Conservation (phyloP, 2,797 vertebrate genomes). For the Onychomys torridus region DNA sequence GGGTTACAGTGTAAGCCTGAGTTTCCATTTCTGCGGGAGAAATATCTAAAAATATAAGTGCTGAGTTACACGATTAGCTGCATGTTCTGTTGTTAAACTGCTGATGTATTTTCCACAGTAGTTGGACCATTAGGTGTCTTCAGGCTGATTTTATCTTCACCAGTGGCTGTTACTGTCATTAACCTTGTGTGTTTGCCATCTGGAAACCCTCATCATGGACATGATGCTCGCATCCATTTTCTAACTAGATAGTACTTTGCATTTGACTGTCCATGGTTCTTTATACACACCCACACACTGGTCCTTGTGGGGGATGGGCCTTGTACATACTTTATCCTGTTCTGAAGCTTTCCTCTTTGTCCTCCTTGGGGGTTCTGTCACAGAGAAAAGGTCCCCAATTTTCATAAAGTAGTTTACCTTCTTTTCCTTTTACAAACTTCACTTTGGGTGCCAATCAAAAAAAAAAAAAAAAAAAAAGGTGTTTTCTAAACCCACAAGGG, state of each 20-base stretch:
- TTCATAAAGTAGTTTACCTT: background rate
- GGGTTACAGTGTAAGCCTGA: background rate
- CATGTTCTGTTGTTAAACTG: background rate
- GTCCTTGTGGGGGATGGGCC: background rate
- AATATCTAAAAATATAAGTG: background rate
- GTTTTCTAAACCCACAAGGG: background rate
- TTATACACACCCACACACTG: background rate
- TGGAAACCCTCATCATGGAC: background rate
- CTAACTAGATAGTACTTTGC: background rate
- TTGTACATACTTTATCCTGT: background rate
- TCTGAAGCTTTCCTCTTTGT: background rate
- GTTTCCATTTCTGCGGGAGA: conserved; percentile 25
- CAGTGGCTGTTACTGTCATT: background rate
- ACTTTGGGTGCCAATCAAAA: background rate
- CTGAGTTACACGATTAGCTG: background rate
- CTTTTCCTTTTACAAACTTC: background rate
- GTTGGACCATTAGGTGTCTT: background rate
- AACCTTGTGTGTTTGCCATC: background rate
- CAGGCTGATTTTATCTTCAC: background rate
- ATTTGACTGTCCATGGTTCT: background rate
- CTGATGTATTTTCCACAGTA: background rate
- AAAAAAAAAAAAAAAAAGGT: no score
- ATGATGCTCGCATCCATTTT: background rate
- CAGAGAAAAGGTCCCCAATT: background rate
- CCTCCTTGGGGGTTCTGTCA: no score